Conservation (phyloP, 2,113 vertebrate genomes). For the Gallinago paraguaiae region DNA sequence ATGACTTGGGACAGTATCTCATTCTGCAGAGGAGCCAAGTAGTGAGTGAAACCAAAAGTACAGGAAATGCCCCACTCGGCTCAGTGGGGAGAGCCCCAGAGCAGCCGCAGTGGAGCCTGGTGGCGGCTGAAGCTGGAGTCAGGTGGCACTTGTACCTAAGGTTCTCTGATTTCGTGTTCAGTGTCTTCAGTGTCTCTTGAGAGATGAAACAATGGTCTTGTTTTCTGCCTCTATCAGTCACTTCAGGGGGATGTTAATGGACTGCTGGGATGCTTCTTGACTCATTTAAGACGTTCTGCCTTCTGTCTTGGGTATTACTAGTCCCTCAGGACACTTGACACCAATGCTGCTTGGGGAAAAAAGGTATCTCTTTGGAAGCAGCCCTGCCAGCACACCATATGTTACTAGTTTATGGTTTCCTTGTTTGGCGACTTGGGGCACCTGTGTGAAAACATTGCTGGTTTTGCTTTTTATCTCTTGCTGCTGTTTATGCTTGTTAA, state of each 20-base stretch:
- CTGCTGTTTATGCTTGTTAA: neutral
- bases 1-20: neutral
- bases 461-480: slow-evolving; percentile 12
- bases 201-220: neutral
- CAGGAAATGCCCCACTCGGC: neutral
- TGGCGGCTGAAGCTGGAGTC: neutral
- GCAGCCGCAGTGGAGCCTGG: neutral
- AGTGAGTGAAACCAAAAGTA: neutral
- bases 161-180: neutral
- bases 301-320: neutral
- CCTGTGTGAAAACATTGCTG: slow-evolving; percentile 23
- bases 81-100: neutral
- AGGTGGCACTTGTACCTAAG: neutral
- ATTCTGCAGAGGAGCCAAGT: neutral
- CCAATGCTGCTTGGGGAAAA: neutral
- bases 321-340: neutral
- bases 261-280: neutral
- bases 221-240: neutral
- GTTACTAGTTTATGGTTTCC: neutral
- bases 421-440: slow-evolving; percentile 24
- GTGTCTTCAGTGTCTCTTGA: neutral
- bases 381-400: neutral
- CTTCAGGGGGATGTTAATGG: neutral
- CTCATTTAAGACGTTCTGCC: neutral
- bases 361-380: neutral